A percentile compares a stretch with the other conserved stretches of the same genome.
phyloP scores from a whole-genome alignment of 1,140 invertebrate species.

The Nebria ingens region DNA sequence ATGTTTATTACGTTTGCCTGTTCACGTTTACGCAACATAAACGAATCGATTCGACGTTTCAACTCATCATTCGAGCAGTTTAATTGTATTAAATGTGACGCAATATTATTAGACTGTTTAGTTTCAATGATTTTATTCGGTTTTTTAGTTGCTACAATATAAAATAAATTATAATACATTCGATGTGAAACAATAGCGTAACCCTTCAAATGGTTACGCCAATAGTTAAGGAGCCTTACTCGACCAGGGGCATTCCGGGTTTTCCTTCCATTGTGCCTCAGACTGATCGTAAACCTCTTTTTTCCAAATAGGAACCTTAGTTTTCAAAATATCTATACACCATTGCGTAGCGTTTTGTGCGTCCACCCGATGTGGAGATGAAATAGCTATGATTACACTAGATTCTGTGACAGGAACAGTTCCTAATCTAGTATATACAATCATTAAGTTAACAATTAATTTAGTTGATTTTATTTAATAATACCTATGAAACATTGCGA shows the following conservation, averaged over 20 bases:
- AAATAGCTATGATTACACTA: constrained; percentile 83
- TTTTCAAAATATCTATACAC: constrained; percentile 80
- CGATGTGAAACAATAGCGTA: neutral
- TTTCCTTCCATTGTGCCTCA: constrained; percentile 60
- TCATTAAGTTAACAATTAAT: constrained; percentile 13
- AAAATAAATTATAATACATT: constrained; percentile 11
- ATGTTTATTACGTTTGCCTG: constrained; percentile 55
- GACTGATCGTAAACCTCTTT: constrained; percentile 76
- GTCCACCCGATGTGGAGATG: constrained; percentile 75
- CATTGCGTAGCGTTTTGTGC: constrained; percentile 72
- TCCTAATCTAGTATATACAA: constrained; percentile 50
- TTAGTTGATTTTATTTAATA: neutral
- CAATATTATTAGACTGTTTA: constrained; percentile 28
- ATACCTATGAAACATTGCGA: constrained; percentile 71
- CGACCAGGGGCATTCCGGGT: constrained; percentile 65
- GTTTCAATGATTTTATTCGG: constrained; percentile 17
- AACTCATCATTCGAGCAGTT: constrained; percentile 46
- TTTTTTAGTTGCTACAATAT: constrained; percentile 2
- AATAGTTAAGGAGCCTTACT: constrained; percentile 16
- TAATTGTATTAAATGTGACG: constrained; percentile 45
- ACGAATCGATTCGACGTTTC: constrained; percentile 47
- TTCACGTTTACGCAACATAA: constrained; percentile 49
- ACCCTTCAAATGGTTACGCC: neutral
- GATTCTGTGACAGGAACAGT: constrained; percentile 78
- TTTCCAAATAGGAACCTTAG: constrained; percentile 91